Conservation (phyloP, 1,140 invertebrate genomes). For the Arion vulgaris region DNA sequence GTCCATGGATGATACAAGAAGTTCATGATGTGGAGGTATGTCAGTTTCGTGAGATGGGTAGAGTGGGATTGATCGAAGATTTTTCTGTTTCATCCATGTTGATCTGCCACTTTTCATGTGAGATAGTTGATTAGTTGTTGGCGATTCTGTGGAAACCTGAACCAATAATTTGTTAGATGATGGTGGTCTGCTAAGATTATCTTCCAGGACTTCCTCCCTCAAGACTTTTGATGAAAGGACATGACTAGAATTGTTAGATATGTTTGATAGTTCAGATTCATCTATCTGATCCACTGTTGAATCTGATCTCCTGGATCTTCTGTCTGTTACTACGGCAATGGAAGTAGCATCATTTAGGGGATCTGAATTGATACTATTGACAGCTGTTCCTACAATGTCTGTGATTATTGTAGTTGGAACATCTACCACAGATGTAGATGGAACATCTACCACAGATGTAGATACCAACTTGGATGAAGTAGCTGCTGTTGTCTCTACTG, state of each 20-base stretch:
- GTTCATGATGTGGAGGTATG: not conserved
- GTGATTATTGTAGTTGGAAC: not conserved
- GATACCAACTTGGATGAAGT: not conserved
- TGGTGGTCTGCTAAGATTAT: not conserved
- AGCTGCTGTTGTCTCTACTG: not conserved
- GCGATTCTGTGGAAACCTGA: not conserved
- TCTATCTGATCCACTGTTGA: not conserved
- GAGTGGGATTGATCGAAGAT: not conserved
- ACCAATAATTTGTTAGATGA: not conserved
- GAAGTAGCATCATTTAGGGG: not conserved
- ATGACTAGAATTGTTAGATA: not conserved
- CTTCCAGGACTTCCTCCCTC: not conserved
- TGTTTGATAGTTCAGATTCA: not conserved
- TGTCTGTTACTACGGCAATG: not conserved
- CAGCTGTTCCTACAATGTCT: not conserved
- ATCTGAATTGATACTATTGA: not conserved
- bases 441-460: not conserved
- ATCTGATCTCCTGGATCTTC: not conserved
- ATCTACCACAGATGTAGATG: not conserved
- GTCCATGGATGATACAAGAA: not conserved
- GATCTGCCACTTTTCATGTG: not conserved
- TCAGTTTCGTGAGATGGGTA: conserved; percentile 1
- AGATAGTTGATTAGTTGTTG: not conserved
- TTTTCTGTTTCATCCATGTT: not conserved
- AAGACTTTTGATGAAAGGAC: not conserved